Percentiles rank a stretch among this genome's conserved stretches.
phyloP scores from a whole-genome alignment of 2,797 vertebrate species.

The Ceyx erithaca region DNA sequence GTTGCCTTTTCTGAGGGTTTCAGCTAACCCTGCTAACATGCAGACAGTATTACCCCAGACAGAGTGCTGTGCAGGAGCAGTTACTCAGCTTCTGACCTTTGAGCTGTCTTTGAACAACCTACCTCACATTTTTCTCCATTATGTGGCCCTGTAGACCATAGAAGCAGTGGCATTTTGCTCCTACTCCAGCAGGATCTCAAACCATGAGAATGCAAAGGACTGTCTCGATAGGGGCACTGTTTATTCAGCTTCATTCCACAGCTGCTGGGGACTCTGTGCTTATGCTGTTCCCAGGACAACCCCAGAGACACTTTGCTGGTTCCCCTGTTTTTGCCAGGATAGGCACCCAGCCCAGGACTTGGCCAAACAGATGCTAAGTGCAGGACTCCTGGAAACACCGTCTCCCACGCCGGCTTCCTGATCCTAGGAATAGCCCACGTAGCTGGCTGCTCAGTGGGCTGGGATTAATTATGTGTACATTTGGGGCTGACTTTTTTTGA shows the following conservation, averaged over 20 bases:
- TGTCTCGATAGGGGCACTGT: background rate
- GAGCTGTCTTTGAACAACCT: background rate
- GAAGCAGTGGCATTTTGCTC: background rate
- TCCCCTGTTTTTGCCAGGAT: background rate
- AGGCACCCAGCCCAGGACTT: background rate
- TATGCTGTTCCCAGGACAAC: background rate
- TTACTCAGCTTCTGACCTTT: background rate
- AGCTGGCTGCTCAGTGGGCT: constrained; percentile 16
- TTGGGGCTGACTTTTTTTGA: constrained; percentile 26
- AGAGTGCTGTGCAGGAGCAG: background rate
- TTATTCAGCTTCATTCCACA: background rate
- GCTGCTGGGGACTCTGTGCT: background rate
- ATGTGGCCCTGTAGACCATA: background rate
- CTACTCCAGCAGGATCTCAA: background rate
- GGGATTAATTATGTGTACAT: constrained; percentile 15
- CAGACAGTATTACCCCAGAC: background rate
- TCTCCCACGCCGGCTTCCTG: background rate
- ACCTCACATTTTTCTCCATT: background rate
- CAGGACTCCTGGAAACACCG: background rate
- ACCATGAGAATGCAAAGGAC: background rate
- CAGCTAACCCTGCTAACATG: background rate
- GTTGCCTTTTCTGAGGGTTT: background rate
- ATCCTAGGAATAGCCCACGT: background rate
- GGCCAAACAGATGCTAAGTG: background rate
- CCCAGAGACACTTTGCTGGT: background rate